Percentiles rank a stretch among this genome's conserved stretches.
These are phyloP conservation scores for Rhinoderma darwinii DNA, from an alignment of 2,113 vertebrate genomes.

Conservation along the genomic window DNA sequence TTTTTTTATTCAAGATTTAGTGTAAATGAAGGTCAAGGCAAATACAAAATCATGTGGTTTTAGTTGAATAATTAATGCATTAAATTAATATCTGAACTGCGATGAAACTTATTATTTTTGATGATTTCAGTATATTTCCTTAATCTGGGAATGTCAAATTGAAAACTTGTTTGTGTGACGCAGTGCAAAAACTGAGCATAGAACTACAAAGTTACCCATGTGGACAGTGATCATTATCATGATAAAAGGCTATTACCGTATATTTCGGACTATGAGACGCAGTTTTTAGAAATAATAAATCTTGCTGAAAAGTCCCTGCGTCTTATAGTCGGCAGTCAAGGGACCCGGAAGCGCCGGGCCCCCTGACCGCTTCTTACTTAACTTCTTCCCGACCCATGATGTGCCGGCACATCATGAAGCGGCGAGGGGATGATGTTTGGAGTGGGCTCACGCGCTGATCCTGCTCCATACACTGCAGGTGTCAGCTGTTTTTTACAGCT, in stretches of 20 bases:
- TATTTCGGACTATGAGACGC: too few species aligned
- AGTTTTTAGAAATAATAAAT: too few species aligned
- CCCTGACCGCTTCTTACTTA: too few species aligned
- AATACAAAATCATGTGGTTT: constrained; percentile 15
- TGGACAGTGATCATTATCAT: background rate
- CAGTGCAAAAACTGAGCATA: background rate
- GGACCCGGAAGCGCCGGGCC: too few species aligned
- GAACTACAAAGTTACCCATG: background rate
- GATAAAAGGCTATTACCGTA: background rate
- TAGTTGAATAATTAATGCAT: constrained; percentile 27
- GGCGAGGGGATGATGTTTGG: too few species aligned
- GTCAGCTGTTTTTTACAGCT: too few species aligned
- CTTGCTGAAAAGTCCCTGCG: too few species aligned
- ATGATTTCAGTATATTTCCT: background rate
- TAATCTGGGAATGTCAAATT: background rate
- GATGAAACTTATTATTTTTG: constrained; percentile 11
- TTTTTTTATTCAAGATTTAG: background rate
- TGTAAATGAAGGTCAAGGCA: constrained; percentile 22
- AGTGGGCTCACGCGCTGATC: too few species aligned
- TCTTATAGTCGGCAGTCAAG: too few species aligned
- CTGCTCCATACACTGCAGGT: too few species aligned
- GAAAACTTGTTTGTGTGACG: background rate
- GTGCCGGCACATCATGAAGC: too few species aligned
- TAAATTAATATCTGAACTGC: constrained; percentile 13
- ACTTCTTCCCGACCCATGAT: too few species aligned